Evolutionary conservation across 1,140 invertebrate species (phyloP), one percentile per base, ranked within the genome.

Genomic region (Teleopsis dalmanni): DNA sequence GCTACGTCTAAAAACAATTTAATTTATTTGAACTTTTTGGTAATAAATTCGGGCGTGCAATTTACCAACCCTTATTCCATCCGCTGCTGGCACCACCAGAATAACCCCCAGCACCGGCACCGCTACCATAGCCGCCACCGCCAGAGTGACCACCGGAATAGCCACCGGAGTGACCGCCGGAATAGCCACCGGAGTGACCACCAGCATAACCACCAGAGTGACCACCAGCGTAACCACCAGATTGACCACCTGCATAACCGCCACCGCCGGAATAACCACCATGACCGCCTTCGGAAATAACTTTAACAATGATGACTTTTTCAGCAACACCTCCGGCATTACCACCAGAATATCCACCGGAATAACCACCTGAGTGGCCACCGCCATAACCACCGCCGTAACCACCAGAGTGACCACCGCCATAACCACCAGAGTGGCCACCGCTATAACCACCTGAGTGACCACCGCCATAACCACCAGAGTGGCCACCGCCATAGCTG

Each of bases 201-300:
- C 51, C 50, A 10, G 50, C 53, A 19, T 50, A 14, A n/a, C 53
- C 53, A 18, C 54, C 52, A 0, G n/a, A n/a, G n/a, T 41, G 48
- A 6, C 47, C 23, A 5, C 55, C 55, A 3, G 42, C 54, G 8
- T 34, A 51, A 44, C 29, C 29, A 31, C 42, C 42, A 6, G 21
- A 21, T 8, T 57, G 42, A 1, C 56, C 56, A 19, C 48, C 38
- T 46, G 51, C 25, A 44, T 42, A 18, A 50, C 46, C 35, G 25
- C 52, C 22, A 42, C 56, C 58, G 8, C 51, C 50, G 11, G 50
- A 56, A 19, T 50, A 14, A n/a, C 53, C 53, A 18, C 54, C 52
- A 0, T 41, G 48, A 6, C 47, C 23, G 4, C 55, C 55, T 3
- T 38, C 54, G 8, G 18, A 51, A 44, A 34, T 48, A 44, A 34